These are phyloP conservation scores for Tachystola acroxantha DNA, from an alignment of 2,888 invertebrate species.

Conservation along the genomic window DNA sequence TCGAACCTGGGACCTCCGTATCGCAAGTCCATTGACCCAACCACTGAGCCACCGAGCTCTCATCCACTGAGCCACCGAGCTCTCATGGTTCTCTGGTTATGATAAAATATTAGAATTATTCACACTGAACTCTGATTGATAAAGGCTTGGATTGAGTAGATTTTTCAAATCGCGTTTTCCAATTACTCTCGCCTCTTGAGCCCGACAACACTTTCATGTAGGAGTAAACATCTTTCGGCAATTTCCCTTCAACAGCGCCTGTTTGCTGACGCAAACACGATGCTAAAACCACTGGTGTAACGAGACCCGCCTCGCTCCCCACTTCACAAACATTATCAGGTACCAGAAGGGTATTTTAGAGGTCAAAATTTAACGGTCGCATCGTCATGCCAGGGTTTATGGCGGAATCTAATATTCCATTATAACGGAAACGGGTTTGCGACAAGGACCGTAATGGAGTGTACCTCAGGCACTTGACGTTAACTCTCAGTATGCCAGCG, in stretches of 20 bases:
- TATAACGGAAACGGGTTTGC: slow-evolving; percentile 49
- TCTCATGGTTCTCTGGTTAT: too few relatives aligned
- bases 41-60: too few relatives aligned
- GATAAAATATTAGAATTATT: too few relatives aligned
- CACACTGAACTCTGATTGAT: too few relatives aligned
- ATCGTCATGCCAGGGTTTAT: slow-evolving; percentile 47
- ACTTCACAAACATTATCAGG: slow-evolving; percentile 13
- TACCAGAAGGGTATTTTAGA: slow-evolving; percentile 31
- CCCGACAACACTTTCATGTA: slow-evolving; percentile 34
- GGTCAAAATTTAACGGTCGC: slow-evolving; percentile 48
- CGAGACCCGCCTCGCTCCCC: slow-evolving; percentile 25
- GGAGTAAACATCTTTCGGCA: slow-evolving; percentile 48
- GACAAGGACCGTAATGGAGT: slow-evolving; percentile 52
- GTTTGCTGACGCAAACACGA: slow-evolving; percentile 53
- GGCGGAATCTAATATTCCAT: slow-evolving; percentile 67
- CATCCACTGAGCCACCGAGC: too few relatives aligned
- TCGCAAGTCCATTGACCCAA: too few relatives aligned
- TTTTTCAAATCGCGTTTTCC: slow-evolving; percentile 48
- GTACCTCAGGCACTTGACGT: slow-evolving; percentile 34
- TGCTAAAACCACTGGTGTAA: slow-evolving; percentile 29
- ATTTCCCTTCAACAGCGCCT: slow-evolving; percentile 42
- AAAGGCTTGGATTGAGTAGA: too few relatives aligned
- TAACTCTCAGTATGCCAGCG: slow-evolving; percentile 21
- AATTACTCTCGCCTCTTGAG: slow-evolving; percentile 38
- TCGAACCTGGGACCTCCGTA: too few relatives aligned